Evolutionary conservation across 2,113 vertebrate genomes (phyloP).

Genomic region (Scomber colias): DNA sequence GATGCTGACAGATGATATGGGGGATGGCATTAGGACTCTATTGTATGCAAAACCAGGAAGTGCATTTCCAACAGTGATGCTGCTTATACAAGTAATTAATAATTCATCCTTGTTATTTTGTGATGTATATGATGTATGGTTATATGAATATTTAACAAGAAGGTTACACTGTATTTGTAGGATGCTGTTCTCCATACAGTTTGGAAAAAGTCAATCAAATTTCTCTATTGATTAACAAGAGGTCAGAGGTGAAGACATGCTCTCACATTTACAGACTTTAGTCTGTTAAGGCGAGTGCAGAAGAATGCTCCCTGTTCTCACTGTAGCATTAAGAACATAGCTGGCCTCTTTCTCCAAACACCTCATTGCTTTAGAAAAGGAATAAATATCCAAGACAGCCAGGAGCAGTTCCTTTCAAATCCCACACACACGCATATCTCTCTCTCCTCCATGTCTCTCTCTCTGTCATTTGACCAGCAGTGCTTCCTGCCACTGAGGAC

Average conservation of each 20-base stretch:
- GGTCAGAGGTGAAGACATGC: constrained; percentile 52
- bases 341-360: constrained; percentile 78
- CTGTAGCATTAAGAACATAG: constrained; percentile 69
- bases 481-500: constrained; percentile 84
- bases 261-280: constrained; percentile 36
- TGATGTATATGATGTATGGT: constrained; percentile 31
- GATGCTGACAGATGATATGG: constrained; percentile 81
- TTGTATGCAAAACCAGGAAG: constrained; percentile 66
- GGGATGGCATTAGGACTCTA: constrained; percentile 68
- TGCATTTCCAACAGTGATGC: constrained; percentile 54
- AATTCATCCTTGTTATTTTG: constrained; percentile 56
- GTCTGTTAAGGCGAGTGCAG: constrained; percentile 42
- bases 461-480: constrained; percentile 84
- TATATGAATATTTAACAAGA: constrained; percentile 43
- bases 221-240: constrained; percentile 33
- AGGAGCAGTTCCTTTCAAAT: constrained; percentile 83
- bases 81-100: constrained; percentile 69
- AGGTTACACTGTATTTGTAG: neutral
- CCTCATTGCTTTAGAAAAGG: constrained; percentile 80
- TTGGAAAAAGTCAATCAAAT: constrained; percentile 42
- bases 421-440: constrained; percentile 74
- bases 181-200: constrained; percentile 18
- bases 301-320: constrained; percentile 69
- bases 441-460: constrained; percentile 60
- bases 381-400: constrained; percentile 83